Base-by-base conservation (phyloP, 2,888 invertebrate genomes). In the Piscicola geometra region DNA sequence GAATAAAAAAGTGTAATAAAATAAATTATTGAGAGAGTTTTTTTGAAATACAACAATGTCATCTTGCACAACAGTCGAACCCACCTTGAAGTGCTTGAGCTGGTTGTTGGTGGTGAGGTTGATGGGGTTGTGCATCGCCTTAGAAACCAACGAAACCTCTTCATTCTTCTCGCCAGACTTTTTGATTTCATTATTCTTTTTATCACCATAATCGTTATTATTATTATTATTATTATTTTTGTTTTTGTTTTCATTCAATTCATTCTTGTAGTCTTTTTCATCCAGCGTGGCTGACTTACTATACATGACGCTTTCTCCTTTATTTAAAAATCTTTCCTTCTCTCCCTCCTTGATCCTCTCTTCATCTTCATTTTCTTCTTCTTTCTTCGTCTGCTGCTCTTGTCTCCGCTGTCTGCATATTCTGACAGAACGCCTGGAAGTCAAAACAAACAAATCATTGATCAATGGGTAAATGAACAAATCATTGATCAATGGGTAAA, bases 361-460 rank as follows among this genome's bases (percentile, higher is more conserved):
- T 41, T 15, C 41, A 18, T 21, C 50, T 47, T 15, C 50, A 47
- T 47, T 47, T 47, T 18, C 25, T 21, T 56, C 60, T 5, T 25
- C 25, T 21, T 25, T 5, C 60, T 56, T 25, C 25, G 9, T 3
- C n/a, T 56, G 21, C 25, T 56, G 60, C n/a, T 25, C n/a, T 56
- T 56, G 60, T n/a, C 60, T 25, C 3, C 60, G 21, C n/a, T 56
- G 60, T 56, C 25, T 56, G 60, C 60, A 56, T 21, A 56, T 56
- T 21, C 60, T 56, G 60, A 56, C 60, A 56, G 60, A 56, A 18
- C 60, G 9, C 25, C 60, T 56, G n/a, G n/a, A 56, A 25, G n/a
- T 56, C n/a, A n/a, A n/a, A n/a, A n/a, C n/a, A n/a, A n/a, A n/a
- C n/a, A n/a, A n/a, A n/a, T n/a, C n/a, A n/a, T n/a, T n/a, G n/a